These are phyloP conservation scores for Muricea muricata DNA, from an alignment of 92 coral and sea anemone species.

Conservation along the genomic window DNA sequence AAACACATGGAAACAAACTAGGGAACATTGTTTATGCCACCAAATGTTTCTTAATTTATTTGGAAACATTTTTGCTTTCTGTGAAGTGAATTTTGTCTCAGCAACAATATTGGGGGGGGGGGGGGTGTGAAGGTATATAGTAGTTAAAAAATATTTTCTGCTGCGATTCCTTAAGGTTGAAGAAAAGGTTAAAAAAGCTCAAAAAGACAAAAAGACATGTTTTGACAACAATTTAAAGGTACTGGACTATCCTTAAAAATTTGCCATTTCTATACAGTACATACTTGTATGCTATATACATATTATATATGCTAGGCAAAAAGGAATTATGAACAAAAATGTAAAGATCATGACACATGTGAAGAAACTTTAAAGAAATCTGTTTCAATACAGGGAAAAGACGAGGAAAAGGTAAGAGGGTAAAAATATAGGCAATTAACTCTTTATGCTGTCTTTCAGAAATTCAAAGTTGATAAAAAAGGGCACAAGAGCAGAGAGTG, in stretches of 20 bases:
- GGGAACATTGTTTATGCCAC: too few species aligned
- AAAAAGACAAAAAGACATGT: conserved; percentile 74
- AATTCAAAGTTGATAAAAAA: background rate
- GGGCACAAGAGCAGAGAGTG: background rate
- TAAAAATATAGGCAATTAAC: conserved; percentile 59
- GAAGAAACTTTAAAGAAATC: conserved; percentile 83
- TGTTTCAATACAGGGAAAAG: conserved; percentile 77
- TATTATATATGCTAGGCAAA: too few species aligned
- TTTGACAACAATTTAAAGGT: conserved; percentile 76
- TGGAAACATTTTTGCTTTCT: too few species aligned
- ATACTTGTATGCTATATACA: too few species aligned
- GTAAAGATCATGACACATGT: conserved; percentile 78
- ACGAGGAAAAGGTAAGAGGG: conserved; percentile 63
- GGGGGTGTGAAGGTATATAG: too few species aligned
- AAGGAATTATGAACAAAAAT: conserved; percentile 82
- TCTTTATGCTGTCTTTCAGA: background rate
- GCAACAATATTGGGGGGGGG: too few species aligned
- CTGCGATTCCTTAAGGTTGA: conserved; percentile 68
- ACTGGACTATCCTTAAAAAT: background rate
- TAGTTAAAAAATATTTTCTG: too few species aligned
- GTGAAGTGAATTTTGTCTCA: too few species aligned
- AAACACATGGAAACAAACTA: too few species aligned
- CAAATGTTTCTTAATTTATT: too few species aligned
- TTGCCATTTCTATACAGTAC: too few species aligned
- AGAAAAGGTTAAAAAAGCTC: conserved; percentile 83